Evolutionary conservation across 1,140 invertebrate genomes (phyloP), one percentile per base, ranked within the genome.

Genomic region (Holcopasites calliopsidis): DNA sequence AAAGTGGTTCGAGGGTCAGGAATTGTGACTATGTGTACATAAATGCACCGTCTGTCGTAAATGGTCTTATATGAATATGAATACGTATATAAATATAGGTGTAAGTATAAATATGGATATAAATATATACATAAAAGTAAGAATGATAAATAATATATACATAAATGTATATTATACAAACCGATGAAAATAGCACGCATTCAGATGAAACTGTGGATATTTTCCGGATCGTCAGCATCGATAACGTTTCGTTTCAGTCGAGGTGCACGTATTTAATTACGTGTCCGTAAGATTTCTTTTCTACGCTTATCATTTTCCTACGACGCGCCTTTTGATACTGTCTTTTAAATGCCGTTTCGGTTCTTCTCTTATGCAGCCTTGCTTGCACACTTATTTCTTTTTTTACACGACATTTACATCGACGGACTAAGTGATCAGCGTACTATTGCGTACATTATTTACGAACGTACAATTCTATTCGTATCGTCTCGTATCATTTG

Each of bases 1-100:
- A 64, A 80, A 80, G 76, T 65, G 80, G 76, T 80, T 75, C 86
- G 88, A 89, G 86, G 84, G 82, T 84, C 83, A 82, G 88, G 86
- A 87, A 86, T 86, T 89, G 82, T 83, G 85, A 86, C 88, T 79
- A 88, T 84, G 71, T 91, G 90, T 91, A 91, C 80, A 91, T 91
- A 91, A 87, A 88, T 88, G 87, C 88, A 90, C 87, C 86, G 86
- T 89, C 81, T 88, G 87, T 88, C 87, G 88, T 87, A 83, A 88
- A 85, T 76, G 86, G 83, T 81, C 88, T 88, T 88, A 87, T 80
- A 90, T 79, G 86, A 84, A 88, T 64, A 87, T 84, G 89, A 79
- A 86, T 78, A 86, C 47, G 76, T 65, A 82, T 72, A 82, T 74
- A 80, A 60, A 83, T 71, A 79, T 81, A n/a, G n/a, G n/a, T n/a